phyloP scores from a whole-genome alignment of 2,113 vertebrate species.

The Formicarius rufipectus region DNA sequence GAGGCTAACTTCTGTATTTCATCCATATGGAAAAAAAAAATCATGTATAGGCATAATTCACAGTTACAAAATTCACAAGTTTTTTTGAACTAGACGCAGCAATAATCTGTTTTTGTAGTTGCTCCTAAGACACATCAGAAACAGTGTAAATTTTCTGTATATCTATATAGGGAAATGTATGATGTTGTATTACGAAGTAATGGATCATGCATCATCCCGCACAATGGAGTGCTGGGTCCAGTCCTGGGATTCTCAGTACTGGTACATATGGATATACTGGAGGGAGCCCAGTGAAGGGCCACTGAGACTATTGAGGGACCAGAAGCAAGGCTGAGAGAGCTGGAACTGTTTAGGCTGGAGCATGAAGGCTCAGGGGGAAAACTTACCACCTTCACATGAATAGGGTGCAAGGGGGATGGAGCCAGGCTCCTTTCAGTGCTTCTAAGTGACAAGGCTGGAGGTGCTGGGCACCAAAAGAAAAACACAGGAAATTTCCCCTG shows the following conservation, averaged over 20 bases:
- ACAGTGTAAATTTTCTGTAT: not conserved
- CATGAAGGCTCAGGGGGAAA: not conserved
- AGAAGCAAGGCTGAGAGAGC: not conserved
- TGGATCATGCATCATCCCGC: too few species aligned
- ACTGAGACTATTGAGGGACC: fast-evolving
- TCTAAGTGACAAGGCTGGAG: too few species aligned
- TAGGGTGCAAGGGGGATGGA: too few species aligned
- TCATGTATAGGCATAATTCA: not conserved
- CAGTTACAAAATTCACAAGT: too few species aligned
- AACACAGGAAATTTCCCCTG: too few species aligned
- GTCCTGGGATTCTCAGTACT: not conserved
- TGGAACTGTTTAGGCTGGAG: not conserved
- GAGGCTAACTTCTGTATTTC: not conserved
- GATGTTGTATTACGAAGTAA: not conserved
- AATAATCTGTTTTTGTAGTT: not conserved
- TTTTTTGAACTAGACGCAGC: not conserved
- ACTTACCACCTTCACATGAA: not conserved
- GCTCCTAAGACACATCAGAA: not conserved
- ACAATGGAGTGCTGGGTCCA: not conserved
- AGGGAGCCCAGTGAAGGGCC: not conserved
- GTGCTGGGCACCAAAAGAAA: too few species aligned
- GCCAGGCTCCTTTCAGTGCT: too few species aligned
- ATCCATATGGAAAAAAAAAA: not conserved
- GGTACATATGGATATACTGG: not conserved
- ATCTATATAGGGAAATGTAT: not conserved